Evolutionary conservation across 2,888 invertebrate genomes (phyloP), one percentile per base, ranked within the genome.

Genomic region (Mechanitis mazaeus): DNA sequence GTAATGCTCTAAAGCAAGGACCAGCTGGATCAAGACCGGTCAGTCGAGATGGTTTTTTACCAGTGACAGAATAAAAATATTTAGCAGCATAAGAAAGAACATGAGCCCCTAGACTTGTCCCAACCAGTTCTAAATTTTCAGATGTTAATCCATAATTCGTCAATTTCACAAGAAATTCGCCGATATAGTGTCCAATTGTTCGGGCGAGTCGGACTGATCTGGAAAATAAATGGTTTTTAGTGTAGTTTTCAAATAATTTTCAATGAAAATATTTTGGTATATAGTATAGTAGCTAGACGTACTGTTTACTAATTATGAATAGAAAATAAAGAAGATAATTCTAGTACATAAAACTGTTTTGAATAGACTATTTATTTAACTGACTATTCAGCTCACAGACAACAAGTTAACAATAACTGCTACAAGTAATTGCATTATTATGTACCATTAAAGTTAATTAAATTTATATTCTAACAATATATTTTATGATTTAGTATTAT

Each of bases 1-100:
- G 77, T 2, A 90, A 46, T 0, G 76, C 70, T 28, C 88, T 77
- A 58, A 76, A 90, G 61, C 90, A 90, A 0, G 90, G 89, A 0
- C 90, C 90, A 0, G 90, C 85, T 1, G 88, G 89, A 28, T 90
- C 90, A 3, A 90, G 61, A 0, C 86, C 90, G 0, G 88, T 87
- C 7, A 90, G 11, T 63, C 87, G 77, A 0, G 77, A 72, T 1
- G 82, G 79, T 64, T 86, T 87, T 59, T 73, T 76, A 0, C 89
- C 88, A 0, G 86, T 87, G 0, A 63, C 64, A 2, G 77, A 63
- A 65, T 77, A 83, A 79, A 81, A 87, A 71, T 81, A 76, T 70
- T 84, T 85, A 0, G 87, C 83, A 0, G 87, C 85, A 59, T 79
- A 79, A 0, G 78, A 68, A 0, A 72, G 74, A 3, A 84, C 77